These are phyloP conservation scores for Sparus aurata DNA, from an alignment of 2,797 vertebrate genomes.

Conservation along the genomic window DNA sequence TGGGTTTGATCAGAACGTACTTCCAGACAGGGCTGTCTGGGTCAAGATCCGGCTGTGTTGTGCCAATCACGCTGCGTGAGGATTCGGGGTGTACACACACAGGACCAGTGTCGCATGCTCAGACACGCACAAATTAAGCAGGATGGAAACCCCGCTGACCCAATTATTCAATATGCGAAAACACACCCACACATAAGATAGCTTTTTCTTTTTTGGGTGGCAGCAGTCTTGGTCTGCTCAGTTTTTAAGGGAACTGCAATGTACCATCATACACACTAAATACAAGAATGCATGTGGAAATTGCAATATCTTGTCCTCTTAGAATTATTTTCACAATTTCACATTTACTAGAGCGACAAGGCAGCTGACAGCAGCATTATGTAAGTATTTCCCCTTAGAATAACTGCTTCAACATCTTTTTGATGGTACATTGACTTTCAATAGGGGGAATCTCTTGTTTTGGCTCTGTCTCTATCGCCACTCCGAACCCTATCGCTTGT, in stretches of 20 bases:
- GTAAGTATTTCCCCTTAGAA: too few relatives aligned
- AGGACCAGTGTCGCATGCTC: neutral
- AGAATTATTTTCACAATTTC: neutral
- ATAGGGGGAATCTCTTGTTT: too few relatives aligned
- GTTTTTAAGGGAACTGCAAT: neutral
- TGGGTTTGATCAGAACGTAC: conserved; percentile 20
- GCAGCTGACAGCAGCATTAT: neutral
- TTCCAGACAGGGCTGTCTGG: conserved; percentile 3
- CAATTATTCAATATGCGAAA: conserved; percentile 22
- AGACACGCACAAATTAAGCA: neutral
- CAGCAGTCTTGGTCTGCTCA: neutral
- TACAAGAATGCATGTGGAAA: neutral
- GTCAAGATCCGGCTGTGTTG: conserved; percentile 11
- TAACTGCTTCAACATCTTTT: too few relatives aligned
- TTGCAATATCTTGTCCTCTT: neutral
- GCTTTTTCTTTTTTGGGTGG: neutral
- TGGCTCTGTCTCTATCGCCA: too few relatives aligned
- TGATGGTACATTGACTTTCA: too few relatives aligned
- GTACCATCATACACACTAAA: neutral
- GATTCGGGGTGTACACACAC: neutral
- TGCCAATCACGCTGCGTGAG: conserved; percentile 1
- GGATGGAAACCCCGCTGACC: neutral
- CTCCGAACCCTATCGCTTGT: too few relatives aligned
- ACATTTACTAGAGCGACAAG: neutral
- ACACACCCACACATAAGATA: conserved; percentile 4